These are phyloP conservation scores for Lycia hirtaria DNA, from an alignment of 2,888 invertebrate species.

Conservation along the genomic window DNA sequence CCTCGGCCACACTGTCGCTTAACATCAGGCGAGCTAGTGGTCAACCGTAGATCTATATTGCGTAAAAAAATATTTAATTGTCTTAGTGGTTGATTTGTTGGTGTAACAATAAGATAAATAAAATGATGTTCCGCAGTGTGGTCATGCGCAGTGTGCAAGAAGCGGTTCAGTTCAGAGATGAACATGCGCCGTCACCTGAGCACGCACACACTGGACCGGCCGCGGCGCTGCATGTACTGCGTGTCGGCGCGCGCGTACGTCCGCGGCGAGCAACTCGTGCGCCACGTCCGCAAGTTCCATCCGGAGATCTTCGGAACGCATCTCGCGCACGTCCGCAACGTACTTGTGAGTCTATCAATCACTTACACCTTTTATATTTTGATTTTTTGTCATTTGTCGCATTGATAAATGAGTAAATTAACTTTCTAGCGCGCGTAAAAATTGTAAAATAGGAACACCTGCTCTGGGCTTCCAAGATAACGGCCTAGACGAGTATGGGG, in stretches of 20 bases:
- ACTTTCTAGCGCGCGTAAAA: no score
- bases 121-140: constrained; percentile 48
- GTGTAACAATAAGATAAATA: no score
- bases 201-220: constrained; percentile 90
- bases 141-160: constrained; percentile 84
- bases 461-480: no score
- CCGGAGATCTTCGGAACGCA: constrained; percentile 85
- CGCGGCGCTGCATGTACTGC: constrained; percentile 92
- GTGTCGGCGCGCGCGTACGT: constrained; percentile 88
- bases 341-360: constrained; percentile 46
- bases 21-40: no score
- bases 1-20: no score
- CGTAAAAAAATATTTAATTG: background rate
- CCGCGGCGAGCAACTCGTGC: constrained; percentile 90
- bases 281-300: constrained; percentile 91
- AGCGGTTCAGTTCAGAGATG: constrained; percentile 88
- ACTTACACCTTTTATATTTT: background rate
- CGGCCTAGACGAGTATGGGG: no score
- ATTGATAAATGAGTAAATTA: no score
- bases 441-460: no score
- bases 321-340: constrained; percentile 66
- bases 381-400: no score
- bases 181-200: constrained; percentile 89
- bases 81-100: background rate
- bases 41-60: no score